Conservation (phyloP, 2,888 invertebrate genomes). For the Cerceris ruficornis region DNA sequence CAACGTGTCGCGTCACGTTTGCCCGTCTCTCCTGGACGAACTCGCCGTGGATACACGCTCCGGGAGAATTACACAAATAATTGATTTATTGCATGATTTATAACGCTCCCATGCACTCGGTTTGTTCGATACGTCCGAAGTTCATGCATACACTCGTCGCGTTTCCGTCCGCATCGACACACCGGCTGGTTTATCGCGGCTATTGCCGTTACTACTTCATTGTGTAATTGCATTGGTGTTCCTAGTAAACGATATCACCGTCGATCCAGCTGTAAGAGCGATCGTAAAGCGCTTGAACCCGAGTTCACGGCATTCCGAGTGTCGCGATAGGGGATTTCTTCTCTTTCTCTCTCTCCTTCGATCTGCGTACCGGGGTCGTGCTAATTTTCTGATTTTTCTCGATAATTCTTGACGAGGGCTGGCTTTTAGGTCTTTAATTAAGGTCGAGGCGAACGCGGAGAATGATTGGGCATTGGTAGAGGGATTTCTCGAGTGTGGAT, state of each 20-base stretch:
- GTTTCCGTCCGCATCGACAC: constrained; percentile 38
- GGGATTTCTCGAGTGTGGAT: too few species aligned
- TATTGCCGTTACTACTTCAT: constrained; percentile 69
- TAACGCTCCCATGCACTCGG: constrained; percentile 28
- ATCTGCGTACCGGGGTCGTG: neutral
- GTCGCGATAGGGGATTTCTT: constrained; percentile 40
- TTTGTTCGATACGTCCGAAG: constrained; percentile 51
- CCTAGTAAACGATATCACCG: constrained; percentile 68
- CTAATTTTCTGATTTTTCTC: constrained; percentile 5
- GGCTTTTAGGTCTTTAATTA: too few species aligned
- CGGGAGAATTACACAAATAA: constrained; percentile 51
- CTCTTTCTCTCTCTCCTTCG: constrained; percentile 8
- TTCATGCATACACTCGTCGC: constrained; percentile 42
- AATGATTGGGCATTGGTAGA: too few species aligned
- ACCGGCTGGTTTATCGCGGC: constrained; percentile 61
- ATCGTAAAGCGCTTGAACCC: constrained; percentile 72
- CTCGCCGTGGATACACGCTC: constrained; percentile 9
- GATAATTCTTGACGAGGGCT: neutral
- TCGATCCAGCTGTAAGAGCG: constrained; percentile 66
- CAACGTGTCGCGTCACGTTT: constrained; percentile 41
- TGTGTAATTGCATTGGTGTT: constrained; percentile 70
- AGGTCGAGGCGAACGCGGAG: too few species aligned
- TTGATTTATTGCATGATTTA: constrained; percentile 62
- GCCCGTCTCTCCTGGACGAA: constrained; percentile 22
- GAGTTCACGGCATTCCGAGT: constrained; percentile 68